phyloP scores from a whole-genome alignment of 1,140 invertebrate species.

The Rhynchophorus ferrugineus region DNA sequence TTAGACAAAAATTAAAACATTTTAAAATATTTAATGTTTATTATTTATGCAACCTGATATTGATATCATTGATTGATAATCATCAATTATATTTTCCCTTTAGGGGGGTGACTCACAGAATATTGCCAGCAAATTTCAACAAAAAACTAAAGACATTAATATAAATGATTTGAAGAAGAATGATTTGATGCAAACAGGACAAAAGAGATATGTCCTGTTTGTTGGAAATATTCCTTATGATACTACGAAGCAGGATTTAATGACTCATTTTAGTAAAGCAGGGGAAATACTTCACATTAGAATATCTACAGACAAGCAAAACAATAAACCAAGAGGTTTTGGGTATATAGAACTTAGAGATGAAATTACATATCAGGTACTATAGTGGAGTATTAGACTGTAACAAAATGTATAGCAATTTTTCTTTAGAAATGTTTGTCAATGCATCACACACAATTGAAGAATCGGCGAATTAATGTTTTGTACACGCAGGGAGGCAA shows the following conservation, averaged over 20 bases:
- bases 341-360: slow-evolving; percentile 43
- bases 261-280: slow-evolving; percentile 45
- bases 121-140: neutral
- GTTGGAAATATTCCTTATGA: slow-evolving; percentile 45
- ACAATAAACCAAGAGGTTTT: slow-evolving; percentile 41
- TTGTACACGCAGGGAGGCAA: slow-evolving; percentile 40
- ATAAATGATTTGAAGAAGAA: slow-evolving; percentile 20
- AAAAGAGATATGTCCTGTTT: slow-evolving; percentile 43
- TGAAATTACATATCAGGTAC: slow-evolving; percentile 43
- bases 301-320: slow-evolving; percentile 38
- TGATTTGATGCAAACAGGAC: slow-evolving; percentile 18
- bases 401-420: slow-evolving; percentile 7
- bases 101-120: slow-evolving; percentile 5
- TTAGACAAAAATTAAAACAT: no score
- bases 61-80: no score
- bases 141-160: slow-evolving; percentile 20
- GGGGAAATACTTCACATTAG: slow-evolving; percentile 39
- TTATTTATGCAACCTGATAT: no score
- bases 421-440: slow-evolving; percentile 44
- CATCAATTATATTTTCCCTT: slow-evolving; percentile 12
- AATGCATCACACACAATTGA: slow-evolving; percentile 42
- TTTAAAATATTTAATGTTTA: no score
- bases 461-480: slow-evolving; percentile 43
- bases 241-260: slow-evolving; percentile 39
- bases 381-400: neutral